Evolutionary conservation across 2,888 invertebrate species (phyloP).

Genomic region (Drosophila birchii): DNA sequence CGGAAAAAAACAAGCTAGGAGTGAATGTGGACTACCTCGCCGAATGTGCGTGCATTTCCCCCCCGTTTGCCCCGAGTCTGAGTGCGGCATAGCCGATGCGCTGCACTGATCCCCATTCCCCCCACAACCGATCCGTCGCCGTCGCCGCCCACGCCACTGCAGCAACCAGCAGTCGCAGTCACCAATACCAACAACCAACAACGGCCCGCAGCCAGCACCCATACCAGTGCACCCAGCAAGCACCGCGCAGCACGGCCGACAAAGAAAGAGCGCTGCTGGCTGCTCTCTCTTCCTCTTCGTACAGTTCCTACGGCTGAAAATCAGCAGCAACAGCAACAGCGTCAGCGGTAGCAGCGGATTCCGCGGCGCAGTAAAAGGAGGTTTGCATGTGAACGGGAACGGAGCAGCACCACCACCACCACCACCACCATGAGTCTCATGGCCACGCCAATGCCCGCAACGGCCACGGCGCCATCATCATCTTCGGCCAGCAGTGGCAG

Average conservation of each 20-base stretch:
- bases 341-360: slow-evolving; percentile 46
- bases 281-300: slow-evolving; percentile 65
- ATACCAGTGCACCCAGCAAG: slow-evolving; percentile 56
- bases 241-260: slow-evolving; percentile 64
- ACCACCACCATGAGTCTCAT: slow-evolving; percentile 62
- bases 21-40: slow-evolving; percentile 40
- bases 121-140: slow-evolving; percentile 23
- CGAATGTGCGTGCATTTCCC: slow-evolving; percentile 59
- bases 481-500: slow-evolving; percentile 21
- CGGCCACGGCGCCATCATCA: slow-evolving; percentile 31
- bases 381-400: slow-evolving; percentile 63
- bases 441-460: slow-evolving; percentile 57
- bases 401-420: slow-evolving; percentile 35
- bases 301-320: slow-evolving; percentile 72
- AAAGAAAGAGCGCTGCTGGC: slow-evolving; percentile 56
- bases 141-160: slow-evolving; percentile 32
- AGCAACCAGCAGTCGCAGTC: slow-evolving; percentile 19
- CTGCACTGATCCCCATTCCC: slow-evolving; percentile 51
- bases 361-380: slow-evolving; percentile 47
- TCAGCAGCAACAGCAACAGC: slow-evolving; percentile 59
- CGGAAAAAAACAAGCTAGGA: slow-evolving; percentile 60
- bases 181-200: slow-evolving; percentile 40
- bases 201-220: slow-evolving; percentile 41
- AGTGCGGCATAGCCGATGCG: slow-evolving; percentile 64
- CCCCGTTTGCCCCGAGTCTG: slow-evolving; percentile 2